These are phyloP conservation scores for Alaudala cheleensis DNA, from an alignment of 2,113 vertebrate genomes.

Conservation along the genomic window DNA sequence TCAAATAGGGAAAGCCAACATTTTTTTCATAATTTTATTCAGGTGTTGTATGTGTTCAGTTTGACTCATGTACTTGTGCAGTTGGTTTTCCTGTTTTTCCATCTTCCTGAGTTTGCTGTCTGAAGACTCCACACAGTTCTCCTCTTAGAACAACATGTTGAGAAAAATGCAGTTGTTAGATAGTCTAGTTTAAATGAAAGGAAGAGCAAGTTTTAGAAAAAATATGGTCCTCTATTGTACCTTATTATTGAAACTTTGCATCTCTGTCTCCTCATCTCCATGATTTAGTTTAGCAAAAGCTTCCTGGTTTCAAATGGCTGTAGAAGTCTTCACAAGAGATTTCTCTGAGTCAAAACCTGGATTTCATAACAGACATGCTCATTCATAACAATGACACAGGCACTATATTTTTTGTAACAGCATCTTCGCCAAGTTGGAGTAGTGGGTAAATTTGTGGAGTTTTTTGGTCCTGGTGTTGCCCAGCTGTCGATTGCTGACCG, in stretches of 20 bases:
- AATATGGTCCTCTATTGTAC: not conserved
- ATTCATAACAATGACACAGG: not conserved
- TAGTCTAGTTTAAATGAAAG: not conserved
- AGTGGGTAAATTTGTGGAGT: conserved; percentile 97
- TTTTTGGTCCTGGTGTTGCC: conserved; percentile 91
- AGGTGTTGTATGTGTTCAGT: not conserved
- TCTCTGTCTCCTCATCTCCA: not conserved
- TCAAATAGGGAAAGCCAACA: not conserved
- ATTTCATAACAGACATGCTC: not conserved
- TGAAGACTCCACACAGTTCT: not conserved
- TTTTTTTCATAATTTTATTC: not conserved
- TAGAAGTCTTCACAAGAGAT: not conserved
- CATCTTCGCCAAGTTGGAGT: conserved; percentile 96
- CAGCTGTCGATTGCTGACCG: conserved; percentile 96
- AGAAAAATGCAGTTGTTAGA: not conserved
- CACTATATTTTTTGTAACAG: conserved; percentile 67
- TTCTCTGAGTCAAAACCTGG: not conserved
- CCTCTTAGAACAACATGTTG: not conserved
- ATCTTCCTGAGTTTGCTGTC: not conserved
- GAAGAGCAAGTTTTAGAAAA: not conserved
- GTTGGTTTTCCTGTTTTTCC: not conserved
- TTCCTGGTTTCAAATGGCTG: not conserved
- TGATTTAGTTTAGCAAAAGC: not conserved
- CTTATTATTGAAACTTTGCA: not conserved
- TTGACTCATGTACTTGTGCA: not conserved